Base-by-base conservation (phyloP, 2,113 vertebrate genomes). In the Nycticorax nycticorax region DNA sequence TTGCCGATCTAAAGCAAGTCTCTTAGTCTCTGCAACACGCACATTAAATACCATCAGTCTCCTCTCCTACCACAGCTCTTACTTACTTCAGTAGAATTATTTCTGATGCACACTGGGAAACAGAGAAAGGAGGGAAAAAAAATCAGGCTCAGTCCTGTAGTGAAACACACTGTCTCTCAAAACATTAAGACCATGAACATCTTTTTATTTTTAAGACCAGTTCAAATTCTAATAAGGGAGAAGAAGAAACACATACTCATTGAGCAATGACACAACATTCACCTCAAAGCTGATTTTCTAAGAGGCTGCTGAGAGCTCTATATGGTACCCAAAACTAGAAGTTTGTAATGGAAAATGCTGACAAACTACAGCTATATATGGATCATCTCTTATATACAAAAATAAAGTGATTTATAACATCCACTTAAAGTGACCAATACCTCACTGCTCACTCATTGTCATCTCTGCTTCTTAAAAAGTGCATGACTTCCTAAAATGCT, bases 391-490 rank as follows among this genome's bases (percentile, higher is more conserved):
- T 74, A 80, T 17, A 89, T 91, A 94, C 60, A 92, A 78, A 93
- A 94, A 93, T 78, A 72, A 81, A 91, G 41, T 79, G 84, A 95
- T 79, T 95, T 94, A 89, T 89, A 91, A 68, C 77, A 91, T 53
- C 66, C 62, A 82, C 64, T 90, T 93, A 48, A 87, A 91, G 74
- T 69, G 45, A 94, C 74, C 74, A 76, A 96, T 95, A 89, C 50
- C 91, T 89, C 85, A 89, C 26, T 68, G 88, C 62, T 93, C 80
- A 30, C 47, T 92, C 69, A 91, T 32, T 87, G 77, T 88, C 76
- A 21, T 89, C 89, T 85, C 89, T 79, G 81, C 89, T 82, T 50
- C 91, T 88, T 89, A 83, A 74, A 67, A 87, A 89, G 77, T 7
- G 5, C 53, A 33, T 4, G 59, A 80, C 55, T 95, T 97, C 77